These are phyloP conservation scores for Ramazzottius varieornatus DNA, from an alignment of 2,888 invertebrate genomes.

Conservation along the genomic window DNA sequence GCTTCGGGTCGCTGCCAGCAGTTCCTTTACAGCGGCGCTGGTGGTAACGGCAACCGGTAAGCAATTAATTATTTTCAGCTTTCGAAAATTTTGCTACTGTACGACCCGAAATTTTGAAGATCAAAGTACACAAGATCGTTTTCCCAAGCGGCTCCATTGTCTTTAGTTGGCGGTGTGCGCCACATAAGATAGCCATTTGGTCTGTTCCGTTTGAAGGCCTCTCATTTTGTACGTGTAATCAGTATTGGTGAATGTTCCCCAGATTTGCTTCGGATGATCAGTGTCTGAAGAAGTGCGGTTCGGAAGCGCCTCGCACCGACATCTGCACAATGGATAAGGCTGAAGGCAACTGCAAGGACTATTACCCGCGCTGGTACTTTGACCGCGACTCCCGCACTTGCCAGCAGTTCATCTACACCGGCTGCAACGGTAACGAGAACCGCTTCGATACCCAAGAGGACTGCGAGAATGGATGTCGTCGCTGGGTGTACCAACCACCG, in stretches of 20 bases:
- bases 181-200: too few species aligned
- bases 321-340: slow-evolving; percentile 40
- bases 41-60: slow-evolving; percentile 69
- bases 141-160: too few species aligned
- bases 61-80: too few species aligned
- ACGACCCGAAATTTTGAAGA: too few species aligned
- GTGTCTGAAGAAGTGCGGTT: not conserved
- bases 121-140: too few species aligned
- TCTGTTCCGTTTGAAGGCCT: too few species aligned
- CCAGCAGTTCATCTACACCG: slow-evolving; percentile 44
- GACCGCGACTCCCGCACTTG: slow-evolving; percentile 35
- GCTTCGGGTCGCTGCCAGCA: slow-evolving; percentile 35
- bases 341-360: slow-evolving; percentile 40
- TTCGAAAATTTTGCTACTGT: too few species aligned
- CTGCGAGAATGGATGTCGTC: slow-evolving; percentile 40
- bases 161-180: too few species aligned
- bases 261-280: not conserved
- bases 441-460: slow-evolving; percentile 45
- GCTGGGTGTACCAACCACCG: not conserved
- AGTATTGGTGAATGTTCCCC: not conserved
- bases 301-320: slow-evolving; percentile 26
- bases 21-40: slow-evolving; percentile 68
- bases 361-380: slow-evolving; percentile 42
- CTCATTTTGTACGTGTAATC: too few species aligned
- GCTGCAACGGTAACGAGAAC: slow-evolving; percentile 59